phyloP scores from a whole-genome alignment of 2,888 invertebrate species.

The Epirrhoe tristata region DNA sequence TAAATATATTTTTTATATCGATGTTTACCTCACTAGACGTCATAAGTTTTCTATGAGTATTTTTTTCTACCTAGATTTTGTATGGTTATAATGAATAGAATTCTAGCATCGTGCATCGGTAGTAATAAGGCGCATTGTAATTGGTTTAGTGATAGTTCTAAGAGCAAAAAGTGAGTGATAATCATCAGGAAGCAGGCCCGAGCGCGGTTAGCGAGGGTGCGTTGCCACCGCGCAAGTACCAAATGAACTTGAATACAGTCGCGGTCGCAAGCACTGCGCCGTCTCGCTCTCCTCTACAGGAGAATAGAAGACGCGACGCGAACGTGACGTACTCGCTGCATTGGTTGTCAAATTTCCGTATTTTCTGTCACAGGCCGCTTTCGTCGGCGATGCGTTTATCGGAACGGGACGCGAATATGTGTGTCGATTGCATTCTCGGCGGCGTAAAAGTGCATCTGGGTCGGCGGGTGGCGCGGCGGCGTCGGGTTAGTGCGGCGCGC shows the following conservation, averaged over 20 bases:
- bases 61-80: too few relatives aligned
- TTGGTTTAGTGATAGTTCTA: background rate
- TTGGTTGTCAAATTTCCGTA: slow-evolving; percentile 83
- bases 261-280: slow-evolving; percentile 65
- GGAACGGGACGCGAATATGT: slow-evolving; percentile 85
- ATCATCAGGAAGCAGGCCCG: slow-evolving; percentile 41
- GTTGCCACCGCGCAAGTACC: slow-evolving; percentile 81
- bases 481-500: slow-evolving; percentile 77
- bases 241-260: slow-evolving; percentile 85
- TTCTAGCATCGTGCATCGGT: background rate
- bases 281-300: slow-evolving; percentile 73
- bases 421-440: slow-evolving; percentile 83
- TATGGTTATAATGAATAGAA: background rate
- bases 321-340: slow-evolving; percentile 82
- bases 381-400: slow-evolving; percentile 85
- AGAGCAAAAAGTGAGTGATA: slow-evolving; percentile 1
- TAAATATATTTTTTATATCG: slow-evolving; percentile 9
- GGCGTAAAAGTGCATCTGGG: slow-evolving; percentile 85
- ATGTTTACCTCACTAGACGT: background rate
- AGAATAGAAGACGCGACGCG: slow-evolving; percentile 74
- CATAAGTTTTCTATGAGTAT: too few relatives aligned
- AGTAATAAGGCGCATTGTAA: background rate
- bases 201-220: slow-evolving; percentile 73
- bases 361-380: slow-evolving; percentile 84
- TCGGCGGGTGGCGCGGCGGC: slow-evolving; percentile 77